Conservation (phyloP, 1,140 invertebrate genomes). For the Melanaphis sacchari region DNA sequence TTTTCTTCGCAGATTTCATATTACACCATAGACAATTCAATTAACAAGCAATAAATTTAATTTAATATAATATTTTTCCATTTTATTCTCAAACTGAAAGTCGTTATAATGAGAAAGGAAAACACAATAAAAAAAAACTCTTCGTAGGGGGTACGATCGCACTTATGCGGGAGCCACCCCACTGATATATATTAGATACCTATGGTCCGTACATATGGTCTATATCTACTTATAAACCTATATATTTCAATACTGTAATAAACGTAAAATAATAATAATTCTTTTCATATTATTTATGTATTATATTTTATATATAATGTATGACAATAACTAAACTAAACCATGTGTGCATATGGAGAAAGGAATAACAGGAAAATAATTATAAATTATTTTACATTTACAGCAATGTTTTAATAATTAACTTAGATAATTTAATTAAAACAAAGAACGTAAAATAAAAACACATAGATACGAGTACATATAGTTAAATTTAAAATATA, state of each 20-base stretch:
- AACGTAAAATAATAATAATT: background rate
- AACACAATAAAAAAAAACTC: background rate
- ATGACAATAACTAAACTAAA: no score
- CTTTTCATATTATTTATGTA: background rate
- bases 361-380: no score
- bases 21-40: background rate
- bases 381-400: no score
- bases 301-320: background rate
- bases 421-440: no score
- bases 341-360: background rate
- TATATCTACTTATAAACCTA: background rate
- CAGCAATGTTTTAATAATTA: no score
- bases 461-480: no score
- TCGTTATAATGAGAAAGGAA: background rate
- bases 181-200: constrained; percentile 7
- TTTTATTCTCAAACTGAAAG: background rate
- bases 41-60: background rate
- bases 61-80: background rate
- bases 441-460: no score
- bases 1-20: background rate
- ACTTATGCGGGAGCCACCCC: background rate
- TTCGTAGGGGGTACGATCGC: background rate
- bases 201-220: background rate
- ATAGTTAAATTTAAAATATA: no score
- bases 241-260: background rate